These are phyloP conservation scores for Etheostoma spectabile DNA, from an alignment of 2,113 vertebrate species.

Conservation along the genomic window DNA sequence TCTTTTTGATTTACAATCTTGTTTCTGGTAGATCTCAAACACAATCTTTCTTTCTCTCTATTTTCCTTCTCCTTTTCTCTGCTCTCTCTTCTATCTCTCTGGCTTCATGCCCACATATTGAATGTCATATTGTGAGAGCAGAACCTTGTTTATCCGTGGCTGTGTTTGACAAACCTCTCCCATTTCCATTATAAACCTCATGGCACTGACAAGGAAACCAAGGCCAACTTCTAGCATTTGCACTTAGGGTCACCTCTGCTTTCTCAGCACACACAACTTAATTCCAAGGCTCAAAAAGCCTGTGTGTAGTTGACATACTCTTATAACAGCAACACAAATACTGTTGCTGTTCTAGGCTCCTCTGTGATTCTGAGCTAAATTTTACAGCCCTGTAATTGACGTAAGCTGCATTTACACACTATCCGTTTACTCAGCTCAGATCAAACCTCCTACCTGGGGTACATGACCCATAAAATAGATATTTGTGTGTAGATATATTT, in stretches of 20 bases:
- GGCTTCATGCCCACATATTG: conserved; percentile 13
- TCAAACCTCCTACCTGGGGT: neutral
- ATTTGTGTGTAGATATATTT: neutral
- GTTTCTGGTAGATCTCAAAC: neutral
- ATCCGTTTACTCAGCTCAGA: neutral
- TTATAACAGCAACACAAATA: neutral
- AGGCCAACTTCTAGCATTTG: conserved; percentile 51
- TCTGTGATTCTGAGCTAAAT: conserved; percentile 6
- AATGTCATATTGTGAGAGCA: conserved; percentile 35
- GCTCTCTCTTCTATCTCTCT: conserved; percentile 2
- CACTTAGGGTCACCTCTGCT: conserved; percentile 68
- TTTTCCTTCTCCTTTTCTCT: neutral
- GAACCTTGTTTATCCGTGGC: conserved; percentile 24
- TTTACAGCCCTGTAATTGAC: neutral
- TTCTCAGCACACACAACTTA: conserved; percentile 35
- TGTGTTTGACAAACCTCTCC: conserved; percentile 45
- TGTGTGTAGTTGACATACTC: conserved; percentile 28
- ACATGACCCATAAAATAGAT: neutral
- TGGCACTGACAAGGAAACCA: conserved; percentile 44
- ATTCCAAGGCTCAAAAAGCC: conserved; percentile 36
- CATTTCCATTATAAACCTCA: conserved; percentile 59
- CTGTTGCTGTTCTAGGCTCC: neutral
- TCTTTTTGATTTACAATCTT: neutral
- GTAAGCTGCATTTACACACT: conserved; percentile 4
- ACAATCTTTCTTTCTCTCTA: neutral